phyloP scores from a whole-genome alignment of 2,888 invertebrate species.

The Danaus chrysippus region DNA sequence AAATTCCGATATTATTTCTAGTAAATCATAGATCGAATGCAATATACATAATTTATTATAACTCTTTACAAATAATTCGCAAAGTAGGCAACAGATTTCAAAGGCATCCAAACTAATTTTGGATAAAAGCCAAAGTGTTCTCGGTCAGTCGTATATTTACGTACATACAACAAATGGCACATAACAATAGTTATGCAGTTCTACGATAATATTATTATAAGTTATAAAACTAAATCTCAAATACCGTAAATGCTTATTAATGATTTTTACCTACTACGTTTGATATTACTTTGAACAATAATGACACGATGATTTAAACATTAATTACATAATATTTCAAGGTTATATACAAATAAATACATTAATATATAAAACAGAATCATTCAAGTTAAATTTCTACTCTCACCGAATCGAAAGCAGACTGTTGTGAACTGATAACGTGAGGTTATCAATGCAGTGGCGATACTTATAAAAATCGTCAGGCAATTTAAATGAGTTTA shows the following conservation, averaged over 20 bases:
- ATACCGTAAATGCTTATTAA: neutral
- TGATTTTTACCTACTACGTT: no score
- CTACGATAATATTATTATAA: constrained; percentile 8
- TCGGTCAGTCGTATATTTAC: constrained; percentile 34
- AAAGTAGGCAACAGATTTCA: neutral
- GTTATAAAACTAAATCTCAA: neutral
- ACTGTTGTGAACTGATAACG: constrained; percentile 65
- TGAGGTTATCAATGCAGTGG: constrained; percentile 64
- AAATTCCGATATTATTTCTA: neutral
- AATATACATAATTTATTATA: neutral
- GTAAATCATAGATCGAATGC: neutral
- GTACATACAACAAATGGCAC: constrained; percentile 31
- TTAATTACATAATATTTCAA: no score
- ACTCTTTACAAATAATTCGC: neutral
- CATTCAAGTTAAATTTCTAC: neutral
- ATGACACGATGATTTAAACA: no score
- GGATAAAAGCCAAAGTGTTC: constrained; percentile 32
- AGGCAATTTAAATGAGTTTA: constrained; percentile 24
- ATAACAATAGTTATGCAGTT: constrained; percentile 27
- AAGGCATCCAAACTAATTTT: constrained; percentile 18
- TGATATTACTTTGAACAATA: no score
- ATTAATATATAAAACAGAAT: no score
- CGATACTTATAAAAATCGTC: constrained; percentile 28
- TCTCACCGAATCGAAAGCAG: constrained; percentile 31
- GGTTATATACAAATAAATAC: no score